Conservation (phyloP, 1,140 invertebrate species). For the Planococcus citri region DNA sequence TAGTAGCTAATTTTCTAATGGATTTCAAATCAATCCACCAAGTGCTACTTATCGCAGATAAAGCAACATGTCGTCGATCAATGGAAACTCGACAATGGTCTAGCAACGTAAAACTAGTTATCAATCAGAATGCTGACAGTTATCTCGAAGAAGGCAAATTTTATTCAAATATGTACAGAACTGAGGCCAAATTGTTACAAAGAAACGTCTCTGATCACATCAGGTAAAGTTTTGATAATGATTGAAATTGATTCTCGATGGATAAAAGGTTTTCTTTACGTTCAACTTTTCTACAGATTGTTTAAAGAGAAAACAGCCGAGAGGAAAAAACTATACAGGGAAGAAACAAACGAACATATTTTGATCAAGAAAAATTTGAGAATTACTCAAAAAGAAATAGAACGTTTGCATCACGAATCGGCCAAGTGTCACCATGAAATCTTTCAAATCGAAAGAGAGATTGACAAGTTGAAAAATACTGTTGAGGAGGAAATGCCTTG, state of each 20-base stretch:
- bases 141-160: constrained; percentile 52
- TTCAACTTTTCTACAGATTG: not conserved
- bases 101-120: constrained; percentile 45
- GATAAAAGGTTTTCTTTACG: not conserved
- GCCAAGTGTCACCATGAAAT: not conserved
- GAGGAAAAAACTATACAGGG: too few relatives aligned
- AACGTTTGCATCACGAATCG: too few relatives aligned
- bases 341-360: too few relatives aligned
- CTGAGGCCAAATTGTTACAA: not conserved
- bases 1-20: constrained; percentile 72
- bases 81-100: constrained; percentile 45
- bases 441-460: not conserved
- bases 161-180: constrained; percentile 32
- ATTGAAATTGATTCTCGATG: too few relatives aligned
- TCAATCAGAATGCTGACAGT: constrained; percentile 45
- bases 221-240: not conserved
- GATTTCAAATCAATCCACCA: constrained; percentile 60
- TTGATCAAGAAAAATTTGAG: too few relatives aligned
- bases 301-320: too few relatives aligned
- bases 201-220: not conserved
- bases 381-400: not conserved
- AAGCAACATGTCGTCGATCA: constrained; percentile 46
- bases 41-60: constrained; percentile 51
- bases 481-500: not conserved
- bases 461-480: not conserved